Evolutionary conservation across 2,888 invertebrate genomes (phyloP).

Genomic region (Amitus sp.): DNA sequence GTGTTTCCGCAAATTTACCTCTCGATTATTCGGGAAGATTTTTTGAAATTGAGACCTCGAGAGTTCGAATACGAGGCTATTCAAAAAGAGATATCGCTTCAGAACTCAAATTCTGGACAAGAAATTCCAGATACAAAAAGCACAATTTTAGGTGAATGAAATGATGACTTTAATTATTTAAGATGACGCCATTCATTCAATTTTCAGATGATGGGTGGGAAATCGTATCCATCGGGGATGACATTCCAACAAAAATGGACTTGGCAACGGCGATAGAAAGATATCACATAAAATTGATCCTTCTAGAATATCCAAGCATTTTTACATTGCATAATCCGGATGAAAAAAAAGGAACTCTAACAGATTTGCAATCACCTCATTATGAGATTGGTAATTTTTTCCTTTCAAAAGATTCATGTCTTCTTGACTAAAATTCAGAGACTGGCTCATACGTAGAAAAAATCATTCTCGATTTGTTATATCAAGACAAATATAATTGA

Average conservation of each 20-base stretch:
- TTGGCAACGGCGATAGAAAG: background rate
- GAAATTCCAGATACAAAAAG: background rate
- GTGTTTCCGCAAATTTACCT: constrained; percentile 1
- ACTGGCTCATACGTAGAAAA: no score
- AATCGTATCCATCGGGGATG: background rate
- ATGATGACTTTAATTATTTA: no score
- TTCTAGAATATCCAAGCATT: background rate
- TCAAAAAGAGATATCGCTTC: background rate
- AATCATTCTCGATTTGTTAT: no score
- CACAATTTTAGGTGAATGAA: background rate
- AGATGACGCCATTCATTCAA: background rate
- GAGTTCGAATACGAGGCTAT: background rate
- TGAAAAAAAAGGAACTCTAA: background rate
- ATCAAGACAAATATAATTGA: no score
- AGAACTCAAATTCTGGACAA: background rate
- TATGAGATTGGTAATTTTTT: background rate
- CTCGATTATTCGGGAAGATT: background rate
- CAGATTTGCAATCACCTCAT: background rate
- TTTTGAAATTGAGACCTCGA: background rate
- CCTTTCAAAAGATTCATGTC: no score
- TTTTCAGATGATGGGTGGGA: constrained; percentile 2
- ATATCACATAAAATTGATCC: background rate
- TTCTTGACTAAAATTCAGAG: no score
- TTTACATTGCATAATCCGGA: background rate
- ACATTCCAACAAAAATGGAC: background rate